Evolutionary conservation across 1,140 invertebrate species (phyloP).

Genomic region (Pogonus chalceus): DNA sequence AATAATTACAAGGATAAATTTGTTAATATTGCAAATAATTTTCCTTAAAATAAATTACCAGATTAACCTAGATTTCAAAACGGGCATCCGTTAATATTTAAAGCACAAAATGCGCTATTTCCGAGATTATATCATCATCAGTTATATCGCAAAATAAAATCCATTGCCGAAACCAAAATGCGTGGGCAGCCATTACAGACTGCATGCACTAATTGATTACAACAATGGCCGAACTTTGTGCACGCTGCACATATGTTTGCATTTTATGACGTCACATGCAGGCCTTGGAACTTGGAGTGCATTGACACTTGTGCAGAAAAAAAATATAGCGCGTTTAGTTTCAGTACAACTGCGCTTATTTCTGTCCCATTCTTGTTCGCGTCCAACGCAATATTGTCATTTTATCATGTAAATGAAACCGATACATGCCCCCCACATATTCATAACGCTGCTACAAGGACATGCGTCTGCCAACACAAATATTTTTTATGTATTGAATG

Average conservation of each 20-base stretch:
- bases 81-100: no score
- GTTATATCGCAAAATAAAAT: no score
- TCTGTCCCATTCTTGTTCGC: not conserved
- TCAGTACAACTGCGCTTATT: not conserved
- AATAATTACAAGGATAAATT: no score
- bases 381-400: constrained; percentile 5
- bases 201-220: constrained; percentile 1
- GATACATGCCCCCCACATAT: not conserved
- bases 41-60: no score
- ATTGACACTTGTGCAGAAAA: not conserved
- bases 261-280: constrained; percentile 3
- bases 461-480: constrained; percentile 1
- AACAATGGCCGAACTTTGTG: not conserved
- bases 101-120: no score
- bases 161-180: no score
- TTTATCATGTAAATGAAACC: constrained; percentile 7
- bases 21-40: no score
- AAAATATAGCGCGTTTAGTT: not conserved
- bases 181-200: not conserved
- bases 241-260: not conserved
- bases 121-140: no score
- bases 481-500: not conserved
- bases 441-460: not conserved
- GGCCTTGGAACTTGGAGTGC: not conserved
- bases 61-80: no score